Conservation (phyloP, 2,888 invertebrate genomes). For the Apoda limacodes region DNA sequence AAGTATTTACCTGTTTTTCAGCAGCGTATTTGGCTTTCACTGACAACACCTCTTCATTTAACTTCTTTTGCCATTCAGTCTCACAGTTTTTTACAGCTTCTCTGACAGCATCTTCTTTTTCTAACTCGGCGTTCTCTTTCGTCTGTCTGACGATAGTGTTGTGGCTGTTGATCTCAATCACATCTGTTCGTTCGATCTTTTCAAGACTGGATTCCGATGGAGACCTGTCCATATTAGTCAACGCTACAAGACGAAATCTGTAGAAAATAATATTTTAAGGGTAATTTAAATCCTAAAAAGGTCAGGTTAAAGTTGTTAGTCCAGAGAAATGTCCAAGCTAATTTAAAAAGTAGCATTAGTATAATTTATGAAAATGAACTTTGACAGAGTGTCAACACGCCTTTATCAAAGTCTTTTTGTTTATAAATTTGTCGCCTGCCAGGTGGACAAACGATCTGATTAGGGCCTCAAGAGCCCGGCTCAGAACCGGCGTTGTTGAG, state of each 20-base stretch:
- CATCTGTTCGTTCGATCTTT: slow-evolving; percentile 76
- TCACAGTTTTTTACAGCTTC: slow-evolving; percentile 67
- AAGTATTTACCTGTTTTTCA: slow-evolving; percentile 57
- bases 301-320: too few species aligned
- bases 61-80: slow-evolving; percentile 68
- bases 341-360: too few species aligned
- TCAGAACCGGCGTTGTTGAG: too few species aligned
- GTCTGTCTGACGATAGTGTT: slow-evolving; percentile 76
- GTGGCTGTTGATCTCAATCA: slow-evolving; percentile 73
- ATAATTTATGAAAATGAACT: too few species aligned
- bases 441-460: too few species aligned
- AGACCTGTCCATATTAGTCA: slow-evolving; percentile 79
- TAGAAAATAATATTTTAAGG: too few species aligned
- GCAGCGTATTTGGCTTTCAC: slow-evolving; percentile 58
- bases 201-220: slow-evolving; percentile 84
- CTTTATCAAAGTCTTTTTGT: too few species aligned
- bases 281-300: too few species aligned
- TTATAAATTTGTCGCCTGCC: too few species aligned
- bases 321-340: too few species aligned
- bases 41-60: slow-evolving; percentile 31
- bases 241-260: slow-evolving; percentile 79
- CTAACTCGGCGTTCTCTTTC: slow-evolving; percentile 74
- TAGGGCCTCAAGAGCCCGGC: too few species aligned
- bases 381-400: too few species aligned
- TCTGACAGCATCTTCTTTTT: slow-evolving; percentile 66